These are phyloP conservation scores for Diaphora mendica DNA, from an alignment of 2,888 invertebrate species.

Conservation along the genomic window DNA sequence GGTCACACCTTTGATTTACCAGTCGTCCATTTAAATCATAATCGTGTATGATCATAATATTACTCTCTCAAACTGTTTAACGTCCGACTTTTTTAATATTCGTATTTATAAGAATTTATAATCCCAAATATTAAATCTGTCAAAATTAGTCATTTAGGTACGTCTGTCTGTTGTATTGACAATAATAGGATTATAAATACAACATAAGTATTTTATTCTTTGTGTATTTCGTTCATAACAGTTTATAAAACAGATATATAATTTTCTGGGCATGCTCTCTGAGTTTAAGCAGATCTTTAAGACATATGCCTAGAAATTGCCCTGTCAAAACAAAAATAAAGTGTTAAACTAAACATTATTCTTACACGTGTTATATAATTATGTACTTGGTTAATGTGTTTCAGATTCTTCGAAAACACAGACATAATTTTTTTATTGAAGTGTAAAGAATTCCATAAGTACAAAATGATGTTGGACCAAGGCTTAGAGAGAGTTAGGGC, in stretches of 20 bases:
- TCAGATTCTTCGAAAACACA: background rate
- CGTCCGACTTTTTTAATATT: background rate
- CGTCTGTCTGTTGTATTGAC: background rate
- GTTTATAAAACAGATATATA: background rate
- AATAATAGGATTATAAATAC: background rate
- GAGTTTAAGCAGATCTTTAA: background rate
- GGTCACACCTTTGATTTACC: too few relatives aligned
- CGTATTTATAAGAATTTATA: conserved; percentile 1
- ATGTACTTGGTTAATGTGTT: background rate
- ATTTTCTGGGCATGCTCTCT: background rate
- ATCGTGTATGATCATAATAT: too few relatives aligned
- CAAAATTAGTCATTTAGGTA: background rate
- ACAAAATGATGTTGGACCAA: background rate
- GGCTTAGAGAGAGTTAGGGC: too few relatives aligned
- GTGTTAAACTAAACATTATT: background rate
- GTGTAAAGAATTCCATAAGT: background rate
- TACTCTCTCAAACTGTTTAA: too few relatives aligned
- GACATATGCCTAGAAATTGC: background rate
- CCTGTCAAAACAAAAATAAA: background rate
- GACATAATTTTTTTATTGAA: background rate
- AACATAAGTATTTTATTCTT: background rate
- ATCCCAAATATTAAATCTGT: background rate
- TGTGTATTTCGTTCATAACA: background rate
- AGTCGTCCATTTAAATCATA: too few relatives aligned
- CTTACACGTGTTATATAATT: too few relatives aligned